Base-by-base conservation (phyloP, 2,113 vertebrate genomes). In the Atractosteus spatula region DNA sequence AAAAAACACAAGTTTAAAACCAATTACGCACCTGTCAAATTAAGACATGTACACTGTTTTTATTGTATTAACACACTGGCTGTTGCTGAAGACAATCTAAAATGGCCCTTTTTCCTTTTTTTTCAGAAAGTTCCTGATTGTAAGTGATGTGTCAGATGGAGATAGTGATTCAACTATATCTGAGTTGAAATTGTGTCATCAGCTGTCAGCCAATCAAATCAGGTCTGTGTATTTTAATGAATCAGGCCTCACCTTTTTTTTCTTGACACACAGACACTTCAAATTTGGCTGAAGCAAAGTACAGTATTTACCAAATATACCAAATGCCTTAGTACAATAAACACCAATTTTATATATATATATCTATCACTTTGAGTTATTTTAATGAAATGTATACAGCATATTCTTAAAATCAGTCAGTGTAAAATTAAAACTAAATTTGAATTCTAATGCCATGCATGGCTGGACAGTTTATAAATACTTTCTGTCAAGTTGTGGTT, bases 111-210 rank as follows among this genome's bases (percentile, higher is more conserved):
- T 88, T 80, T 81, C 76, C 87, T 82, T 84, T 85, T 88, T 84
- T 85, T 82, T 74, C 5, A 65, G 55, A 76, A 77, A 83, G 83
- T 86, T 85, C 85, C 87, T 85, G 83, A 84, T 68, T 82, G 85
- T 86, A 85, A 82, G 81, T 85, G 85, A 86, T 84, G 83, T 85
- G 87, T 82, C 86, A 79, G 74, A 71, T 71, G 74, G 78, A 79
- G 70, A 62, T 69, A 74, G 17, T 77, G 59, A 55, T 55, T 55
- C 51, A 64, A 44, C 57, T 72, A 71, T 71, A 62, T 59, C 54
- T 65, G 66, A 74, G 54, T 62, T 62, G 56, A 74, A 51, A 44
- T 62, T 68, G 69, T 73, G 65, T 70, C 69, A 61, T 54, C 75
- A 70, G 12, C 16, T 61, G 61, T 69, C 63, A 59, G 55, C 73